Evolutionary conservation across 23 tunicate genomes (phyloP), one percentile per base, ranked within the genome.

Genomic region (Styela clava): DNA sequence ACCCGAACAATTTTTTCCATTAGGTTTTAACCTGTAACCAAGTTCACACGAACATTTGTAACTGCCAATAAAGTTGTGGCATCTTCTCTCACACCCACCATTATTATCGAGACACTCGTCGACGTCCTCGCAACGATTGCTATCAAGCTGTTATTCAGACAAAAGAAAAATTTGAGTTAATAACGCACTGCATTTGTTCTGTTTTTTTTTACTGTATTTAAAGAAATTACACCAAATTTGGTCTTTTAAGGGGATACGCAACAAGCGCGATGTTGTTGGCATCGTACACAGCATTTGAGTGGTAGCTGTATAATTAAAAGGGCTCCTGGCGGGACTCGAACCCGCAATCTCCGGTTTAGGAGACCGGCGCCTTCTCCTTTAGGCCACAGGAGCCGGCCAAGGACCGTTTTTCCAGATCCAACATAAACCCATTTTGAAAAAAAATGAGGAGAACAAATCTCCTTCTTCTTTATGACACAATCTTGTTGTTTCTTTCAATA

Each of bases 301-400:
- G 56, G 12, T 44, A 12, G 7, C 12, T 44, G 56, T 44, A 7
- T 5, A 9, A 27, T 65, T 28, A 71, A 32, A 71, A 21, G 2
- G 91, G 91, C 91, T 87, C 91, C 91, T 87, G 91, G 91, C 91
- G 91, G 91, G 91, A 87, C 91, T 87, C 91, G 91, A 87, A 87
- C 91, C 91, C 91, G 91, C 91, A 87, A 87, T 87, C 91, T 87
- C 91, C 91, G 91, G 91, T 87, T 87, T 87, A 87, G 91, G 91
- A 87, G 91, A 87, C 91, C 91, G 91, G 91, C 91, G 91, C 91
- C 91, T 87, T 87, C 91, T 87, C 91, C 91, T 87, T 87, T 87
- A 87, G 91, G 91, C 91, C 91, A 87, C 91, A 87, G 91, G 91
- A 87, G 91, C 91, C 56, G 56, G 12, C 12, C n/a, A n/a, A n/a